A percentile compares a stretch with the other conserved stretches of the same genome.
Evolutionary conservation across 2,113 vertebrate genomes (phyloP).

Genomic region (Entomyzon cyanotis): DNA sequence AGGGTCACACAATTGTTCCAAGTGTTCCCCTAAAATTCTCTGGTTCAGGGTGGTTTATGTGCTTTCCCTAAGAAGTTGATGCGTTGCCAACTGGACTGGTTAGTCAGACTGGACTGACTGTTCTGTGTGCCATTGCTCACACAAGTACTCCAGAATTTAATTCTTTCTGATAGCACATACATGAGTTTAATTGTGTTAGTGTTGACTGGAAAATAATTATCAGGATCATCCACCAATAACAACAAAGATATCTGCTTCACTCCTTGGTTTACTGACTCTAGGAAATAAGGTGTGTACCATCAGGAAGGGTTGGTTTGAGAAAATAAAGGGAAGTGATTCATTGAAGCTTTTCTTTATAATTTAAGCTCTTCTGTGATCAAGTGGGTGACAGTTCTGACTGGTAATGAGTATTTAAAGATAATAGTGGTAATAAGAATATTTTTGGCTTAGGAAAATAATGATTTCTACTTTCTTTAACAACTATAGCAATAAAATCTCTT

Average conservation of each 20-base stretch:
- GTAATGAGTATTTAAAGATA: not conserved
- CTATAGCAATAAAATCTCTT: not conserved
- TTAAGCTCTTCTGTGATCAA: not conserved
- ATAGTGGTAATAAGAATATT: not conserved
- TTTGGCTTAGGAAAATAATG: not conserved
- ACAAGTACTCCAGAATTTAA: not conserved
- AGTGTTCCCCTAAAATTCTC: not conserved
- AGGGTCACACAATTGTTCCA: not conserved
- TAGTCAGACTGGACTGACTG: not conserved
- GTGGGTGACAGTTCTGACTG: not conserved
- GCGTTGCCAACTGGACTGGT: rapidly evolving
- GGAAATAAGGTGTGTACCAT: not conserved
- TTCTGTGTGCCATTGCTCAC: not conserved
- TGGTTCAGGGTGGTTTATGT: not conserved
- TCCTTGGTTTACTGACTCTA: not conserved
- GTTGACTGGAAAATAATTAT: not conserved
- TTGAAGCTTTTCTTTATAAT: not conserved
- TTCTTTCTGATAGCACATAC: not conserved
- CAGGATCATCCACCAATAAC: not conserved
- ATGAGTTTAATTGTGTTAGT: not conserved
- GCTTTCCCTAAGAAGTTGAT: not conserved
- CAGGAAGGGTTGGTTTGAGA: not conserved
- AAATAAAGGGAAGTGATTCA: not conserved
- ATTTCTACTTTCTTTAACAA: not conserved
- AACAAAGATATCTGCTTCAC: not conserved